phyloP scores from a whole-genome alignment of 1,140 invertebrate species.

The Bombus impatiens region DNA sequence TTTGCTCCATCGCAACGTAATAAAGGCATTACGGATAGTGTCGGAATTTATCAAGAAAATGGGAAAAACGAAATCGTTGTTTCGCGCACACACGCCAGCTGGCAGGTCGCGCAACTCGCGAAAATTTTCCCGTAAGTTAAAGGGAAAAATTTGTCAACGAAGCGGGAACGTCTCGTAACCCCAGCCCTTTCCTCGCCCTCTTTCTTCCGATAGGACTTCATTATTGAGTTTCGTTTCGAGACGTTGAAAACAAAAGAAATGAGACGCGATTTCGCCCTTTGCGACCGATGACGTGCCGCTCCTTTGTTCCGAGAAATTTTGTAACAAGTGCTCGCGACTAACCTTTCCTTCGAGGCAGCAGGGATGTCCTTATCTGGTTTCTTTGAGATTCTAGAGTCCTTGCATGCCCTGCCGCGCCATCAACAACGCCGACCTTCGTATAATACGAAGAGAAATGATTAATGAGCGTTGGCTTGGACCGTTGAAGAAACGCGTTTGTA shows the following conservation, averaged over 20 bases:
- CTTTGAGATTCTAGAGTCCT: background rate
- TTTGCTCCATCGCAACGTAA: background rate
- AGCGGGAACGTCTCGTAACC: conserved; percentile 18
- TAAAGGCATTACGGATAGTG: background rate
- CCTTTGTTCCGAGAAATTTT: background rate
- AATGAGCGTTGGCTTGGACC: background rate
- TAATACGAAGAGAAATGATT: conserved; percentile 7
- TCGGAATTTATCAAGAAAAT: background rate
- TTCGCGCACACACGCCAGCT: conserved; percentile 9
- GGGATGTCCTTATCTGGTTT: background rate
- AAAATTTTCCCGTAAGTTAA: conserved; percentile 39
- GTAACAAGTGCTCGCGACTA: background rate
- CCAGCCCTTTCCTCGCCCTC: background rate
- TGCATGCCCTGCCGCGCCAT: too few relatives aligned
- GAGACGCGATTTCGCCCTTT: background rate
- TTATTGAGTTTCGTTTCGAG: conserved; percentile 53
- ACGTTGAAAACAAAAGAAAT: conserved; percentile 27
- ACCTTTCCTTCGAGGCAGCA: background rate
- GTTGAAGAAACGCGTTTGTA: background rate
- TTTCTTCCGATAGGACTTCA: conserved; percentile 22
- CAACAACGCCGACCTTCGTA: too few relatives aligned
- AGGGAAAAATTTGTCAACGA: conserved; percentile 37
- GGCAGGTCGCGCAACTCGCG: conserved; percentile 4
- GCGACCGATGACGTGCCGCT: background rate
- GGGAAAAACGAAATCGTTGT: conserved; percentile 30